Conservation (phyloP, 1,140 invertebrate species). For the Halesus radiatus region DNA sequence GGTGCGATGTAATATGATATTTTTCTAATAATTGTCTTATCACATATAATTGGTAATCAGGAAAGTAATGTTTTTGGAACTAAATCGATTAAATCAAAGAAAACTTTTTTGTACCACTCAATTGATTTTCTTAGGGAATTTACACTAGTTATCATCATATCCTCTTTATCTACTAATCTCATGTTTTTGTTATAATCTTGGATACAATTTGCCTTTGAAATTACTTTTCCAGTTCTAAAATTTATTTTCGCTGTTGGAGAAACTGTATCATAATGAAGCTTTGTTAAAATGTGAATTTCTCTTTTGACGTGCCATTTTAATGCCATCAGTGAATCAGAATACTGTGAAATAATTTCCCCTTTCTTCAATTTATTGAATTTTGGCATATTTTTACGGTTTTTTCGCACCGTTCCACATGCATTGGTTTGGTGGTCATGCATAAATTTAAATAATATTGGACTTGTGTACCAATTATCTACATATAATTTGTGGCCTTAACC, state of each 20-base stretch:
- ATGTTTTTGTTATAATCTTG: background rate
- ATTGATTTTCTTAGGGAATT: too few relatives aligned
- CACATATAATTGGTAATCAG: too few relatives aligned
- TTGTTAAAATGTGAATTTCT: background rate
- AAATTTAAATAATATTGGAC: constrained; percentile 60
- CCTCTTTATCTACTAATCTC: background rate
- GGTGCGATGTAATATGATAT: too few relatives aligned
- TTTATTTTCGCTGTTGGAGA: background rate
- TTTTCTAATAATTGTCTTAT: too few relatives aligned
- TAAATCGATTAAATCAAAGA: too few relatives aligned
- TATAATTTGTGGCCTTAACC: constrained; percentile 43
- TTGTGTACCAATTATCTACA: constrained; percentile 44
- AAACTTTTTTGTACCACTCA: too few relatives aligned
- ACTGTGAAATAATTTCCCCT: too few relatives aligned
- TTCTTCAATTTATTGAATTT: constrained; percentile 32
- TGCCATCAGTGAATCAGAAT: constrained; percentile 9
- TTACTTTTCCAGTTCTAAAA: background rate
- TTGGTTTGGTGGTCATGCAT: constrained; percentile 65
- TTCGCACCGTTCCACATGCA: constrained; percentile 30
- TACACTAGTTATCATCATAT: background rate
- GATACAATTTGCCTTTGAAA: background rate
- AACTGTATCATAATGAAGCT: background rate
- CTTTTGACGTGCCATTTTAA: background rate
- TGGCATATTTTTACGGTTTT: constrained; percentile 27
- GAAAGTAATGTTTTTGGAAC: too few relatives aligned